Evolutionary conservation across 2,888 invertebrate genomes (phyloP).

Genomic region (Ormia ochracea): DNA sequence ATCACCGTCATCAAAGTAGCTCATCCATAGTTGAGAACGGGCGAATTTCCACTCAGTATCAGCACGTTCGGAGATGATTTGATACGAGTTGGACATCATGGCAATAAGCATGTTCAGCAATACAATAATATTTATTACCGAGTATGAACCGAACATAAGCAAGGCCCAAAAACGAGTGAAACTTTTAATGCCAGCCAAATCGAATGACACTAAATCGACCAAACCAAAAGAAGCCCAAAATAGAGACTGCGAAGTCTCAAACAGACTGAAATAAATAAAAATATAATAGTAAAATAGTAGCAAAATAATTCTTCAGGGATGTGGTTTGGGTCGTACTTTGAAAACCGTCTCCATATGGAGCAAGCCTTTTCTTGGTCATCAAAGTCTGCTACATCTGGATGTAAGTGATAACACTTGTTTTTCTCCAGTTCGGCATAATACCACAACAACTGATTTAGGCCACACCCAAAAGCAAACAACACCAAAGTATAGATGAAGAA

Average conservation of each 20-base stretch:
- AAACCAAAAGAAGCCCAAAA: slow-evolving; percentile 99
- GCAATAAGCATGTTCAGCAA: slow-evolving; percentile 98
- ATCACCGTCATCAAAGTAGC: slow-evolving; percentile 94
- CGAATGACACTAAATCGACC: slow-evolving; percentile 95
- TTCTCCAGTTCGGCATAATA: slow-evolving; percentile 94
- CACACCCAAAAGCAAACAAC: slow-evolving; percentile 96
- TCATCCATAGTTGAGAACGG: slow-evolving; percentile 96
- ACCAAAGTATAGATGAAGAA: slow-evolving; percentile 96
- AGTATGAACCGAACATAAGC: slow-evolving; percentile 98
- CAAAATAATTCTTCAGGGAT: neutral
- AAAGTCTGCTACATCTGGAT: slow-evolving; percentile 86
- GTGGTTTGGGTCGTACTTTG: slow-evolving; percentile 81
- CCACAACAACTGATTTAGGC: slow-evolving; percentile 94
- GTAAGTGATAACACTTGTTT: slow-evolving; percentile 87
- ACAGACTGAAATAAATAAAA: slow-evolving; percentile 83
- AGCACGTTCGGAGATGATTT: slow-evolving; percentile 96
- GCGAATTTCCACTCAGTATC: slow-evolving; percentile 99
- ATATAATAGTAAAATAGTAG: neutral
- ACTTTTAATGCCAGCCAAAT: slow-evolving; percentile 94
- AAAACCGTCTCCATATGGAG: slow-evolving; percentile 90
- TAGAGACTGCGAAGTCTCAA: slow-evolving; percentile 97
- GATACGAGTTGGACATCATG: slow-evolving; percentile 99
- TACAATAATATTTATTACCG: slow-evolving; percentile 97
- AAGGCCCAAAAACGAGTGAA: slow-evolving; percentile 98
- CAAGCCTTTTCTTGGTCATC: slow-evolving; percentile 90